A percentile compares a stretch with the other conserved stretches of the same genome.
These are phyloP conservation scores for Leptopilina clavipes DNA, from an alignment of 1,140 invertebrate species.

Conservation along the genomic window DNA sequence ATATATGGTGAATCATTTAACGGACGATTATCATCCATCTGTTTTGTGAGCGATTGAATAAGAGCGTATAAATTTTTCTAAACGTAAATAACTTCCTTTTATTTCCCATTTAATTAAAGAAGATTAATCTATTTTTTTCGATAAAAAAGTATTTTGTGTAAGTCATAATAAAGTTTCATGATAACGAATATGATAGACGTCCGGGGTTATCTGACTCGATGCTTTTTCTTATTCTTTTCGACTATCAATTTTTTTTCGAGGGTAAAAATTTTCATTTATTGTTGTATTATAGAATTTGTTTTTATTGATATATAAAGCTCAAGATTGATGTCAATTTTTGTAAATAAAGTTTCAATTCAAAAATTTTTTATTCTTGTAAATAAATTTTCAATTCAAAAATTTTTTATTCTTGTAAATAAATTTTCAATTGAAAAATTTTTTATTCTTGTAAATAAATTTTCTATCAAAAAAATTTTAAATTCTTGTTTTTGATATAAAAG, in stretches of 20 bases:
- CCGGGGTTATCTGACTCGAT: background rate
- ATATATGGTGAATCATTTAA: conserved; percentile 13
- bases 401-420: no score
- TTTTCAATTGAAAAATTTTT: no score
- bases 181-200: background rate
- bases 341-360: no score
- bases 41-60: conserved; percentile 22
- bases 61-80: background rate
- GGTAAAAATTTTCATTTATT: background rate
- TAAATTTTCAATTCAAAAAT: no score
- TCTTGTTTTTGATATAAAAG: no score
- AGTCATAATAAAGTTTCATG: background rate
- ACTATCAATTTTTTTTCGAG: background rate
- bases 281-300: background rate
- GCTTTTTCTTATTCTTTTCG: background rate
- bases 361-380: no score
- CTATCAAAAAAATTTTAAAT: no score
- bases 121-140: conserved; percentile 17
- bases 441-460: no score
- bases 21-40: conserved; percentile 23
- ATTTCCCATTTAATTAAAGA: conserved; percentile 14
- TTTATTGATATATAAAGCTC: no score
- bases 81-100: background rate
- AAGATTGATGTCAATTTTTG: no score
- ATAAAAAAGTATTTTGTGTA: background rate